Conservation (phyloP, 2,113 vertebrate genomes). For the Sylvia atricapilla region DNA sequence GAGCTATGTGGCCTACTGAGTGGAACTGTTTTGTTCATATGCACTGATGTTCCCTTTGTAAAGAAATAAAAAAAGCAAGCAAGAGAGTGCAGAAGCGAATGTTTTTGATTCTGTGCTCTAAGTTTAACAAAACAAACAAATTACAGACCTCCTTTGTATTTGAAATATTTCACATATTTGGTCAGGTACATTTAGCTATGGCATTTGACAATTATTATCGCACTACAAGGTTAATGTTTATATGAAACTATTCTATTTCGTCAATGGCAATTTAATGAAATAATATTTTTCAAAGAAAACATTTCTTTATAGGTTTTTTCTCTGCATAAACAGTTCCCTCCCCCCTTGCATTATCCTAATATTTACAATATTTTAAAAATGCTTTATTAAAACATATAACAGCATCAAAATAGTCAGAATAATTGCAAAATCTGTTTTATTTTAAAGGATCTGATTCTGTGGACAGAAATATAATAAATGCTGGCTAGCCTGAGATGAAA, state of each 20-base stretch:
- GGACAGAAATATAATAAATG: background rate
- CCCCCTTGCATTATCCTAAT: background rate
- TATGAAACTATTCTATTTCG: background rate
- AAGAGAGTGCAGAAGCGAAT: conserved; percentile 21
- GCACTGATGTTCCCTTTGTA: conserved; percentile 6
- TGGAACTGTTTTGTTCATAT: conserved; percentile 58
- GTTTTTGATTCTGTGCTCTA: background rate
- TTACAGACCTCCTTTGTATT: background rate
- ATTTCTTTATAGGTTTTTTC: background rate
- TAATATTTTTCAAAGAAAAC: background rate
- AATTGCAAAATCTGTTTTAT: background rate
- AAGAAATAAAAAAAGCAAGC: conserved; percentile 20
- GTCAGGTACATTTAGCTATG: background rate
- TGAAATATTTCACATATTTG: conserved; percentile 25
- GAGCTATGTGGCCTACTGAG: conserved; percentile 55
- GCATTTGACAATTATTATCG: background rate
- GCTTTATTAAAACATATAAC: background rate
- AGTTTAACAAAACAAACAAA: conserved; percentile 42
- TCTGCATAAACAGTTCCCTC: background rate
- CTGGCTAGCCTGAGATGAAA: background rate
- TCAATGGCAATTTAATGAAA: background rate
- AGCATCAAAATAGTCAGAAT: background rate
- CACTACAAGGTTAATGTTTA: background rate
- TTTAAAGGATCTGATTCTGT: background rate
- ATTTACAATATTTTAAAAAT: background rate